These are phyloP conservation scores for Nemotelus pantherinus DNA, from an alignment of 2,888 invertebrate genomes.

Conservation along the genomic window DNA sequence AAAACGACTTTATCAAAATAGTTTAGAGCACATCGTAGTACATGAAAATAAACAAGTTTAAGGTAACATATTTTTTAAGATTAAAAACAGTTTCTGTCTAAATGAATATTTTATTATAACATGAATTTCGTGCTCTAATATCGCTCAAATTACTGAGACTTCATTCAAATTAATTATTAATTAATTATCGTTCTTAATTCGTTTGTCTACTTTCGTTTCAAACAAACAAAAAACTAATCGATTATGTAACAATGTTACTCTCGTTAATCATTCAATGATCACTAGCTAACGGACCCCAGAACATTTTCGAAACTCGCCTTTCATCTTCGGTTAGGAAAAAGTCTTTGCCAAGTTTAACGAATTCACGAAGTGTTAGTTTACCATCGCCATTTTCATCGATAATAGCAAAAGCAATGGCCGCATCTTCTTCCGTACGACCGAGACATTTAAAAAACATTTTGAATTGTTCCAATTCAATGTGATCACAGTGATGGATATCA, in stretches of 20 bases:
- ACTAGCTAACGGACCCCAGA: constrained; percentile 76
- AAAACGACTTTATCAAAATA: background rate
- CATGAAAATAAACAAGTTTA: background rate
- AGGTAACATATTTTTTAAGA: background rate
- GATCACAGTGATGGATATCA: constrained; percentile 81
- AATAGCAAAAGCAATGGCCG: constrained; percentile 79
- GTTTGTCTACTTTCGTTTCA: no score
- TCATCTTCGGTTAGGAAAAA: constrained; percentile 83
- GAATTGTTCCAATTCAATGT: constrained; percentile 82
- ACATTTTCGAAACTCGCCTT: constrained; percentile 80
- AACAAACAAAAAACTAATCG: no score
- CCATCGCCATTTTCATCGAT: constrained; percentile 85
- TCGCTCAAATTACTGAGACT: background rate
- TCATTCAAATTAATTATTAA: constrained; percentile 7
- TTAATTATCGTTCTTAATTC: background rate
- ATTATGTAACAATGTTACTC: no score
- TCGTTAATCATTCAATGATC: constrained; percentile 33
- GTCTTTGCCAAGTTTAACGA: constrained; percentile 81
- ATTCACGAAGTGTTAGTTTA: constrained; percentile 78
- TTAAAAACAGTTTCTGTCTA: no score
- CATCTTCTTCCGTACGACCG: constrained; percentile 78
- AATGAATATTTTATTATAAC: no score
- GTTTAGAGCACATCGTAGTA: background rate
- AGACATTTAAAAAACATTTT: constrained; percentile 84
- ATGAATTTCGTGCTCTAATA: background rate